Conservation (phyloP, 2,888 invertebrate genomes). For the Pandemis cinnamomeana region DNA sequence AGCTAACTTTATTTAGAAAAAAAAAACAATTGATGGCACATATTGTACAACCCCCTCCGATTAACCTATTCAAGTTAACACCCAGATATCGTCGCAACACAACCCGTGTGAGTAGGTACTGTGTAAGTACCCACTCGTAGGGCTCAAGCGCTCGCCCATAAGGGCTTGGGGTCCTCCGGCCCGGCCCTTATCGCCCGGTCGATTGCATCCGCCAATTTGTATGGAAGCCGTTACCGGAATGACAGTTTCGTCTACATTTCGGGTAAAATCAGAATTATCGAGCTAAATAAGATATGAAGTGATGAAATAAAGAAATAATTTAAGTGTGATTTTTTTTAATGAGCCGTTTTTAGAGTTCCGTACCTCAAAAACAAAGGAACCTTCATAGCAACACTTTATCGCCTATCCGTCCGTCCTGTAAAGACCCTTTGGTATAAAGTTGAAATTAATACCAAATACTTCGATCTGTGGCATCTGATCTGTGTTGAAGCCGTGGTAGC, state of each 20-base stretch:
- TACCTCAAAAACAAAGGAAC: too few relatives aligned
- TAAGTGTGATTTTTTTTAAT: too few relatives aligned
- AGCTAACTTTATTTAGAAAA: too few relatives aligned
- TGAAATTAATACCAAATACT: too few relatives aligned
- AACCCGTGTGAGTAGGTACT: not conserved
- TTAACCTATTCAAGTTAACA: conserved; percentile 7
- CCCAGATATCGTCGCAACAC: not conserved
- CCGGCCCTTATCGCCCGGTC: conserved; percentile 31
- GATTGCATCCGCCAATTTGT: conserved; percentile 38
- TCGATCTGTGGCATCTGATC: too few relatives aligned
- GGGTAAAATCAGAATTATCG: not conserved
- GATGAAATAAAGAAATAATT: not conserved
- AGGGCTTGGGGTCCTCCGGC: conserved; percentile 29
- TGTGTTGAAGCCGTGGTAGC: too few relatives aligned
- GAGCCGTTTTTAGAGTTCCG: too few relatives aligned
- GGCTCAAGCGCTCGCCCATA: conserved; percentile 32
- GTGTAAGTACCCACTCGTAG: conserved; percentile 36
- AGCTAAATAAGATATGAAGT: not conserved
- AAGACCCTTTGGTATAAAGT: too few relatives aligned
- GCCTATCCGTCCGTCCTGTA: too few relatives aligned
- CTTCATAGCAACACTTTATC: too few relatives aligned
- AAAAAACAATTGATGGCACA: not conserved
- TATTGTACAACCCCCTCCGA: not conserved
- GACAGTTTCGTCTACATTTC: not conserved
- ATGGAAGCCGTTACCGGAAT: conserved; percentile 18